These are phyloP conservation scores for Drosophila leontia DNA, from an alignment of 1,140 invertebrate species.

Conservation along the genomic window DNA sequence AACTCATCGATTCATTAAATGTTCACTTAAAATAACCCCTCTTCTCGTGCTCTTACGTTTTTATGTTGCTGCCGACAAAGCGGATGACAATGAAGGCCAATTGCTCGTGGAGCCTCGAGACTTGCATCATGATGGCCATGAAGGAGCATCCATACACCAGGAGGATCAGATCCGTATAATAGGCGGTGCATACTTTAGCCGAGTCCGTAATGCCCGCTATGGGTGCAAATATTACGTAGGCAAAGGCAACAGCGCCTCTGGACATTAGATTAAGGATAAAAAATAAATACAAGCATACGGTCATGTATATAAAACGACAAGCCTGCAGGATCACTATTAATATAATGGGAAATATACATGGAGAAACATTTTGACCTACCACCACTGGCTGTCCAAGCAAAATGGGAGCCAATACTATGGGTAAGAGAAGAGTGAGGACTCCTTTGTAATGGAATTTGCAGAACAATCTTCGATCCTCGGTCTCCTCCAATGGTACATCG, in stretches of 20 bases:
- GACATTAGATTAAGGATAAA: constrained; percentile 55
- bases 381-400: constrained; percentile 8
- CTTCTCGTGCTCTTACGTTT: constrained; percentile 10
- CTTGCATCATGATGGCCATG: constrained; percentile 48
- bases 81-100: constrained; percentile 8
- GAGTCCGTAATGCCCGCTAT: constrained; percentile 36
- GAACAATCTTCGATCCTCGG: constrained; percentile 54
- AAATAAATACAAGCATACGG: constrained; percentile 32
- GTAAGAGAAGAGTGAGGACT: constrained; percentile 35
- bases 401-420: constrained; percentile 40
- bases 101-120: constrained; percentile 40
- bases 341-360: too few relatives aligned
- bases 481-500: constrained; percentile 25
- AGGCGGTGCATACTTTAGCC: not conserved
- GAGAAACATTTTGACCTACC: not conserved
- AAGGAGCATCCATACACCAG: constrained; percentile 21
- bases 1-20: not conserved
- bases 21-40: not conserved
- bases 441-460: constrained; percentile 66
- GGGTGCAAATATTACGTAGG: constrained; percentile 45
- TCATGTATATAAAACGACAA: constrained; percentile 44
- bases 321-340: constrained; percentile 9
- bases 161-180: constrained; percentile 53
- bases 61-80: constrained; percentile 17
- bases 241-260: constrained; percentile 41